These are phyloP conservation scores for Alsophila aescularia DNA, from an alignment of 2,888 invertebrate genomes.

Conservation along the genomic window DNA sequence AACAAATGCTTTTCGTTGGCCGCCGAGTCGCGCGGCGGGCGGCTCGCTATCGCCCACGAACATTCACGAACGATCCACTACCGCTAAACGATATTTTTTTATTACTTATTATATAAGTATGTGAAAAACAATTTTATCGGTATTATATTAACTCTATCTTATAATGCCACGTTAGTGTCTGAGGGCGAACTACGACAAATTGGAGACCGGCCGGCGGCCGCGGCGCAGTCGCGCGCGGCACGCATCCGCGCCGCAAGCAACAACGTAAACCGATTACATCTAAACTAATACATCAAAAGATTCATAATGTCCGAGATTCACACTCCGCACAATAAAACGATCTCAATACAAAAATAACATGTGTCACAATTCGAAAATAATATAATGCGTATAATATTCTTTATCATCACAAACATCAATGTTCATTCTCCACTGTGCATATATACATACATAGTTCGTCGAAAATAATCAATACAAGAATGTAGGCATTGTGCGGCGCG, in stretches of 20 bases:
- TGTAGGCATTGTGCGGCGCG: slow-evolving; percentile 43
- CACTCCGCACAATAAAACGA: slow-evolving; percentile 60
- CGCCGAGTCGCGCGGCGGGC: slow-evolving; percentile 75
- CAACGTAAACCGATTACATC: neutral
- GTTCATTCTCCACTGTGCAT: slow-evolving; percentile 75
- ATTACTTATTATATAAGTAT: slow-evolving; percentile 80
- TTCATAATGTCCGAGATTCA: slow-evolving; percentile 48
- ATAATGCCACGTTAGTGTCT: slow-evolving; percentile 59
- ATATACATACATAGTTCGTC: slow-evolving; percentile 77
- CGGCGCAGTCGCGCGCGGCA: slow-evolving; percentile 29
- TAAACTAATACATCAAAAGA: slow-evolving; percentile 40
- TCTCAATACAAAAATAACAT: slow-evolving; percentile 78
- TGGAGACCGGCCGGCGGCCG: slow-evolving; percentile 42
- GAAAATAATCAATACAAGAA: slow-evolving; percentile 47
- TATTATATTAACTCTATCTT: slow-evolving; percentile 69
- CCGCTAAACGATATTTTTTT: slow-evolving; percentile 72
- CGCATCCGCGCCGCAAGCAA: slow-evolving; percentile 7
- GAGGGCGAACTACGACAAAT: slow-evolving; percentile 60
- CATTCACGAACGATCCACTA: slow-evolving; percentile 69
- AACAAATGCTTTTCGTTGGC: slow-evolving; percentile 83
- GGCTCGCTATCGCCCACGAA: slow-evolving; percentile 57
- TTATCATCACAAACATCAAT: slow-evolving; percentile 74
- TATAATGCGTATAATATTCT: slow-evolving; percentile 65
- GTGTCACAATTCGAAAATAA: slow-evolving; percentile 68
- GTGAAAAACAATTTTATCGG: slow-evolving; percentile 76